phyloP scores from a whole-genome alignment of 2,113 vertebrate species.

The Sinocyclocheilus rhinocerous region DNA sequence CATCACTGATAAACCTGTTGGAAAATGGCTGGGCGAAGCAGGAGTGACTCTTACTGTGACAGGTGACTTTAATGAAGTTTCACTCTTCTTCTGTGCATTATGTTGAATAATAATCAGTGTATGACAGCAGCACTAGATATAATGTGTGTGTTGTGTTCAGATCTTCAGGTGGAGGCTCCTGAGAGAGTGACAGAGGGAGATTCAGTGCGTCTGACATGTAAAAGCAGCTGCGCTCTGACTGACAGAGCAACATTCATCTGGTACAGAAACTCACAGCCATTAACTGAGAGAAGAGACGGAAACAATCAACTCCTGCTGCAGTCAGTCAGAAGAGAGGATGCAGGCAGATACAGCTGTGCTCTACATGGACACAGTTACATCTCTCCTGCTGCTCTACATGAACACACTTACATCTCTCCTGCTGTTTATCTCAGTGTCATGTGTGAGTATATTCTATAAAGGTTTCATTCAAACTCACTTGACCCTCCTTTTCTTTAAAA shows the following conservation, averaged over 20 bases:
- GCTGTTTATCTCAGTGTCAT: neutral
- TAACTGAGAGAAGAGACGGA: neutral
- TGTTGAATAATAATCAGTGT: neutral
- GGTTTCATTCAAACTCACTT: too few relatives aligned
- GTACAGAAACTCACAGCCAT: neutral
- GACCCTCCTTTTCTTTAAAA: too few relatives aligned
- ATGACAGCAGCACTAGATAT: neutral
- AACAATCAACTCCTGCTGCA: neutral
- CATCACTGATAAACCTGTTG: neutral
- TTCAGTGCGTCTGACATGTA: too few relatives aligned
- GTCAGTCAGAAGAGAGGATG: conserved; percentile 8
- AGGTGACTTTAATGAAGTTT: neutral
- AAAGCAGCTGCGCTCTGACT: too few relatives aligned
- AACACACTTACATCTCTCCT: too few relatives aligned
- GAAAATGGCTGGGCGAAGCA: rapidly evolving
- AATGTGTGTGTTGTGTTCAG: too few relatives aligned
- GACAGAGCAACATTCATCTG: too few relatives aligned
- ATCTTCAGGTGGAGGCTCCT: too few relatives aligned
- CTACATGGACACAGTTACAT: neutral
- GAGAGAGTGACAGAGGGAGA: too few relatives aligned
- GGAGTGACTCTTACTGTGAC: neutral
- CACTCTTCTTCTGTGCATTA: neutral
- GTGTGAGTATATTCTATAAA: neutral
- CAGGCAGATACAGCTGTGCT: neutral
- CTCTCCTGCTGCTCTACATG: neutral